phyloP scores from a whole-genome alignment of 1,140 invertebrate genomes.

The Belonocnema kinseyi region DNA sequence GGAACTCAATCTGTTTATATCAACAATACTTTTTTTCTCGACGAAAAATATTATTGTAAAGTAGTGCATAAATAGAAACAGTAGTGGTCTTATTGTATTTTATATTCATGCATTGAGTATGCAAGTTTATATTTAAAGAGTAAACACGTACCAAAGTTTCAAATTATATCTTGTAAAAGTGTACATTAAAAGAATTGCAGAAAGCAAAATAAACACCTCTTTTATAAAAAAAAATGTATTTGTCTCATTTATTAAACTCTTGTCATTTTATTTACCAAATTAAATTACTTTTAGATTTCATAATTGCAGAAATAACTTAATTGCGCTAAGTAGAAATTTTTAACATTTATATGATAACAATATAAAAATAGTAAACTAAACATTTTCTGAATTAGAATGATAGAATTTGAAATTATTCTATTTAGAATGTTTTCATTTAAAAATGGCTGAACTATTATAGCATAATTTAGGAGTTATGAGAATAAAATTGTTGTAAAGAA shows the following conservation, averaged over 20 bases:
- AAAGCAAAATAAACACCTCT: constrained; percentile 19
- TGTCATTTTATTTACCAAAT: no score
- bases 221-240: background rate
- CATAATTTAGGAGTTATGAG: no score
- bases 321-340: no score
- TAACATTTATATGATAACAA: no score
- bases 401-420: no score
- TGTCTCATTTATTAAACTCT: background rate
- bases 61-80: background rate
- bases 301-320: no score
- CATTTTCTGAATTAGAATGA: no score
- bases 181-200: background rate
- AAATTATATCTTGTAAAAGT: constrained; percentile 26
- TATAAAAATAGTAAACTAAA: no score
- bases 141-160: background rate
- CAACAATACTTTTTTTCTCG: background rate
- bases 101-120: background rate
- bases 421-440: no score
- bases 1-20: constrained; percentile 2
- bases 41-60: background rate
- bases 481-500: no score
- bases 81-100: background rate
- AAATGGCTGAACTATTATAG: no score
- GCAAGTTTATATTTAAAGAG: background rate
- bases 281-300: no score